Evolutionary conservation across 2,113 vertebrate species (phyloP), one percentile per base, ranked within the genome.

Genomic region (Panurus biarmicus): DNA sequence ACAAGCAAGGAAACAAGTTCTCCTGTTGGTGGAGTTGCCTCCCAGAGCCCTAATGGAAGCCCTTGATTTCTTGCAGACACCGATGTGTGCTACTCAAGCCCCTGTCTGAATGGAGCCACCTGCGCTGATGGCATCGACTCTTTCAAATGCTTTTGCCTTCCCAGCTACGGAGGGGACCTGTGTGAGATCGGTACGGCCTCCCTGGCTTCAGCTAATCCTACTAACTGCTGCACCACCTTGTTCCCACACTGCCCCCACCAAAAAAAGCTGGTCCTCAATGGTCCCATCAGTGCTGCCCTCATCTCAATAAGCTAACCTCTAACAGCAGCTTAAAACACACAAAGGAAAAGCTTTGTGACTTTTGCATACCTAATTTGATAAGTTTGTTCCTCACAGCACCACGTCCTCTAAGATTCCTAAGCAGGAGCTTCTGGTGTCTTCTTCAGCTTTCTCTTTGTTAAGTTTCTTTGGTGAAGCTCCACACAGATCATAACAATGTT

Each of bases 91-190:
- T 97, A 98, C 96, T 97, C 99, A 98, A 99, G 98, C 97, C 99
- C 98, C 97, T 99, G 99, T 97, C 97, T 98, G 98, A 99, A 99
- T 93, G 99, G 99, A 99, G 99, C 98, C 97, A 99, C 99, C 98
- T 99, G 99, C 98, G 96, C 97, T 96, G 99, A 99, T 95, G 98
- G 97, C 95, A 98, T 98, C 97, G 98, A 98, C 98, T 98, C 98
- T 98, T 99, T 98, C 98, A 98, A 98, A 99, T 99, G 99, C 98
- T 99, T 99, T 98, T 99, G 99, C 98, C 99, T 99, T 98, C 99
- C 99, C 98, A 99, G 99, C 99, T 99, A 99, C 97, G 98, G 98
- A 99, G 99, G 99, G 97, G 97, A 98, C 98, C 98, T 96, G 97
- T 99, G 99, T 98, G 98, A 99, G 98, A 98, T 98, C 92, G 99